Evolutionary conservation across 2,113 vertebrate species (phyloP), one percentile per base, ranked within the genome.

Genomic region (Rhynchomys soricoides): DNA sequence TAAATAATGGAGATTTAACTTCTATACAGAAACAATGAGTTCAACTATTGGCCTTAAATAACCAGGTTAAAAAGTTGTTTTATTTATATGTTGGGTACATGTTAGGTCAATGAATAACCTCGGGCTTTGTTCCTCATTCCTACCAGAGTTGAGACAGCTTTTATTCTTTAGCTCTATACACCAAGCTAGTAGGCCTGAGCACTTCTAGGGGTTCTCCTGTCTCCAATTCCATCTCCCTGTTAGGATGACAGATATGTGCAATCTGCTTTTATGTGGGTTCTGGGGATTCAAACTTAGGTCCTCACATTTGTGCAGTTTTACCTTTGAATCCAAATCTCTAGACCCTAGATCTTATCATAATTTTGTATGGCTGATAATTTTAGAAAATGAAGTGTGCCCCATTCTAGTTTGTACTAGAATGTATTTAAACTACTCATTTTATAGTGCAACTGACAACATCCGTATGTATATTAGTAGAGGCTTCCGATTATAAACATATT

Each of bases 1-100:
- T 16, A 79, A 92, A 37, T 59, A 87, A 83, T 40, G 89, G 68
- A 31, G 40, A 50, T 86, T 86, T 66, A 93, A 77, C 31, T 93
- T 92, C 34, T 95, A 3, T 16, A 64, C 50, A 90, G 68, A 95
- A 81, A 94, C 48, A 48, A 62, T 74, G 66, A 59, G 50, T 43
- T 90, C 43, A 86, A 91, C 79, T 13, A 74, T 37, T 89, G 74
- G n/a, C 19, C 62, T 50, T 70, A 52, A 62, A 48, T 37, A 68
- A 22, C 12, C 12, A 5, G 29, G 34, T 66, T 85, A 45, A 5
- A 29, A 48, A 43, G 37, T 19, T 62, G 55, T 16, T 43, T 16
- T 4, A 59, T 83, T 62, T 43, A 83, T 62, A 62, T 3, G n/a
- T 8, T 17, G 57, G n/a, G 26, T 45, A 15, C 45, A 1, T 29